A percentile compares a stretch with the other conserved stretches of the same genome.
phyloP scores from a whole-genome alignment of 2,888 invertebrate genomes.

The Iphiclides podalirius region DNA sequence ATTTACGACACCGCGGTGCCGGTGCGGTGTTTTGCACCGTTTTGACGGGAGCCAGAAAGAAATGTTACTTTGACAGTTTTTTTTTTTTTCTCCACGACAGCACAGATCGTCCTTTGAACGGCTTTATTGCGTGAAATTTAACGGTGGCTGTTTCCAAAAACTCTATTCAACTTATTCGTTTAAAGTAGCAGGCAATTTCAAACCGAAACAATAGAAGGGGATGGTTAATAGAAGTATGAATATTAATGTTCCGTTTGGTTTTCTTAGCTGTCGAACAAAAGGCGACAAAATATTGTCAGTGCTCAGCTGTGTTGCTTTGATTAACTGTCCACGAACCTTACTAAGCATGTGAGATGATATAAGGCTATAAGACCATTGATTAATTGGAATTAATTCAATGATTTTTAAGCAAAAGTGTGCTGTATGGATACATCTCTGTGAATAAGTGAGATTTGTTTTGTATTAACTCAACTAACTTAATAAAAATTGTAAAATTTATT shows the following conservation, averaged over 20 bases:
- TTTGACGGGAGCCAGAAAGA: slow-evolving; percentile 36
- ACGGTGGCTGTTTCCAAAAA: slow-evolving; percentile 63
- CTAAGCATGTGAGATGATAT: not conserved
- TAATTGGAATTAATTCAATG: no score
- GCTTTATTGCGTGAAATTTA: slow-evolving; percentile 64
- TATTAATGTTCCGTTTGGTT: slow-evolving; percentile 14
- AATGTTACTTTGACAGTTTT: slow-evolving; percentile 45
- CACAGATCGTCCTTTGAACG: slow-evolving; percentile 45
- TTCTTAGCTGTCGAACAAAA: not conserved
- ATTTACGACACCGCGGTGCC: slow-evolving; percentile 67
- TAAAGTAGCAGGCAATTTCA: slow-evolving; percentile 53
- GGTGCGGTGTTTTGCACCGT: slow-evolving; percentile 59
- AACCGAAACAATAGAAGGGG: slow-evolving; percentile 40
- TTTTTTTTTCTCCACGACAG: slow-evolving; percentile 65
- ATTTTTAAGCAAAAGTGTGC: no score
- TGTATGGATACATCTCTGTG: no score
- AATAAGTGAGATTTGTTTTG: no score
- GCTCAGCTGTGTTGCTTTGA: not conserved
- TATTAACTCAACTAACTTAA: no score
- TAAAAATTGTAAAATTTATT: no score
- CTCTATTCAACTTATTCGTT: slow-evolving; percentile 43
- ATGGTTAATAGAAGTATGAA: slow-evolving; percentile 15
- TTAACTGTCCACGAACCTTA: not conserved
- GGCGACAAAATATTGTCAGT: not conserved
- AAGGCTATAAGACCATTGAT: no score